Base-by-base conservation (phyloP, 2,797 vertebrate species). In the Lacerta bilineata region DNA sequence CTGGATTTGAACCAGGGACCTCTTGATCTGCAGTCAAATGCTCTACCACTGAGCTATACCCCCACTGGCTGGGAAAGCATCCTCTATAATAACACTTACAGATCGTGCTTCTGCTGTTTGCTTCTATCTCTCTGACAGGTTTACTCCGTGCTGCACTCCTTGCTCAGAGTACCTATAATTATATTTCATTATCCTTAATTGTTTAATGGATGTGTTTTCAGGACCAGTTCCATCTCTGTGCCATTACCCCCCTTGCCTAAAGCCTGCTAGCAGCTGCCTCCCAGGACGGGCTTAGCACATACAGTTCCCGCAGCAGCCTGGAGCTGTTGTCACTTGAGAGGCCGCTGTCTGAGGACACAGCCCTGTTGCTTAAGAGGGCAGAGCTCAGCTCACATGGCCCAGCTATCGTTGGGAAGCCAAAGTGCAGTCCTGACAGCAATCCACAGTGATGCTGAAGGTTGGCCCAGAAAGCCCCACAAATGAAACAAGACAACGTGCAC, bases 1-100 rank as follows among this genome's bases (percentile, higher is more conserved):
- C 81, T 83, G 81, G 87, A 88, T 78, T 88, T 83, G 87, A 88
- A 88, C 87, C 87, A 77, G 87, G 80, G 87, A 88, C 81, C 80
- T 88, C 80, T 88, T 83, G 87, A 78, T 69, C 80, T 77, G 80
- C 80, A 76, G 72, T 88, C 72, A 88, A 88, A 77, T 88, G 87
- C 74, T 88, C 80, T 83, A 50, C 80, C 80, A 55, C 80, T 83
- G 72, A 88, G 87, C 87, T 69, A 66, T 78, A 78, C 61, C 59
- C 74, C 84, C 69, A 77, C 13, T 2, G 36, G 10, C 4, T n/a
- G 18, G 10, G 3, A 1, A 4, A 13, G 20, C 11, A 13, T 29
- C 0, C 61, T 69, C 41, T 2, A 1, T 69, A 1, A 43, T 17
- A 2, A 8, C n/a, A 43, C 36, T 85, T 43, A n/a, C 13, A 11